Evolutionary conservation across 2,888 invertebrate species (phyloP).

Genomic region (Parnassius orleans): DNA sequence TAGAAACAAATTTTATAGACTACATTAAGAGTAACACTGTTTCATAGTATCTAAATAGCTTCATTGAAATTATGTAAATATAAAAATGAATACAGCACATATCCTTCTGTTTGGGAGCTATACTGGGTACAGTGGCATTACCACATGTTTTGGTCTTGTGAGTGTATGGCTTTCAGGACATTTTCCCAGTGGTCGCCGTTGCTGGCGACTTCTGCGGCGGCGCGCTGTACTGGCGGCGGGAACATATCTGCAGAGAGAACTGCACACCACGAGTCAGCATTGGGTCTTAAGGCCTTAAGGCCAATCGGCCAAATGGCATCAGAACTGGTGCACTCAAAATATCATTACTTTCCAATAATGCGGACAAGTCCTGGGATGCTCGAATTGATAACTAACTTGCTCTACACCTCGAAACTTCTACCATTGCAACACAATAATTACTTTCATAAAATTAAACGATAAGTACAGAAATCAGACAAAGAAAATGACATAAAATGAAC

Average conservation of each 20-base stretch:
- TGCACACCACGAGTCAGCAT: constrained; percentile 78
- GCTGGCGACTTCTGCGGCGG: constrained; percentile 82
- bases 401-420: too few species aligned
- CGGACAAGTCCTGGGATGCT: not conserved
- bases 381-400: not conserved
- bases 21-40: constrained; percentile 30
- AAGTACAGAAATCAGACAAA: too few species aligned
- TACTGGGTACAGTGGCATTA: constrained; percentile 71
- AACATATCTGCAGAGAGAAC: constrained; percentile 79
- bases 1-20: too few species aligned
- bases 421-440: too few species aligned
- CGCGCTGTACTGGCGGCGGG: constrained; percentile 70
- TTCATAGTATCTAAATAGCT: constrained; percentile 33
- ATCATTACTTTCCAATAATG: constrained; percentile 1
- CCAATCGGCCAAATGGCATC: constrained; percentile 1
- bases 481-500: too few species aligned
- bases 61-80: constrained; percentile 46
- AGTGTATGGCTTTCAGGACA: constrained; percentile 80
- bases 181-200: constrained; percentile 85
- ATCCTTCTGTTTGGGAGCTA: constrained; percentile 57
- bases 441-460: too few species aligned
- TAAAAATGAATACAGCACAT: constrained; percentile 73
- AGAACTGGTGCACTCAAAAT: constrained; percentile 6
- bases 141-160: constrained; percentile 79
- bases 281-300: constrained; percentile 46